Percentiles rank a stretch among this genome's conserved stretches.
These are phyloP conservation scores for Bergia puertoricense DNA, from an alignment of 92 coral and sea anemone species.

Conservation along the genomic window DNA sequence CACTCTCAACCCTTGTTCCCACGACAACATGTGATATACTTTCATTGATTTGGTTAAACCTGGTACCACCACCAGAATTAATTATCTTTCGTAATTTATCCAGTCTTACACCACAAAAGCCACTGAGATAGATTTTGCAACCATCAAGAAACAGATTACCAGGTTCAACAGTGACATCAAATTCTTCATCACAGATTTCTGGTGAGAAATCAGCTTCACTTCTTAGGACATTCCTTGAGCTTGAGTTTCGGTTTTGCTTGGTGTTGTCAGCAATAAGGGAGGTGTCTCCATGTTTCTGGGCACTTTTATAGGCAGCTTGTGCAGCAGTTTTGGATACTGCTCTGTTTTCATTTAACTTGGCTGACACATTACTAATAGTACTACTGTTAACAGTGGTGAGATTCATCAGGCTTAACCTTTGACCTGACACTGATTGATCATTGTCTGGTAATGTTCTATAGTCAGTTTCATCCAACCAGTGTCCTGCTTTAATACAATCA, in stretches of 20 bases:
- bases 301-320: slow-evolving; percentile 89
- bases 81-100: slow-evolving; percentile 83
- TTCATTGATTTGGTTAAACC: slow-evolving; percentile 93
- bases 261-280: slow-evolving; percentile 61
- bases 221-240: slow-evolving; percentile 7
- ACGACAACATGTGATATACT: slow-evolving; percentile 89
- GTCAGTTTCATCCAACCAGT: slow-evolving; percentile 78
- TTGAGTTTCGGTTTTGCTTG: slow-evolving; percentile 30
- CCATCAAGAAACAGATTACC: slow-evolving; percentile 96
- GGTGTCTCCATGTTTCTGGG: slow-evolving; percentile 78
- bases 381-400: slow-evolving; percentile 53
- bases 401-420: slow-evolving; percentile 53
- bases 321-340: slow-evolving; percentile 73
- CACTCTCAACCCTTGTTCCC: slow-evolving; percentile 63
- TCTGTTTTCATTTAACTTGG: slow-evolving; percentile 47
- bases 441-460: slow-evolving; percentile 67
- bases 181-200: slow-evolving; percentile 51
- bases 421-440: slow-evolving; percentile 64
- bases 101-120: slow-evolving; percentile 71
- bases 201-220: slow-evolving; percentile 43
- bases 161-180: slow-evolving; percentile 65
- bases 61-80: slow-evolving; percentile 92
- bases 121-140: slow-evolving; percentile 88
- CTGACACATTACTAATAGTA: slow-evolving; percentile 32
- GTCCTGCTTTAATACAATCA: slow-evolving; percentile 85